Evolutionary conservation across 2,797 vertebrate genomes (phyloP).

Genomic region (Squalus acanthias): DNA sequence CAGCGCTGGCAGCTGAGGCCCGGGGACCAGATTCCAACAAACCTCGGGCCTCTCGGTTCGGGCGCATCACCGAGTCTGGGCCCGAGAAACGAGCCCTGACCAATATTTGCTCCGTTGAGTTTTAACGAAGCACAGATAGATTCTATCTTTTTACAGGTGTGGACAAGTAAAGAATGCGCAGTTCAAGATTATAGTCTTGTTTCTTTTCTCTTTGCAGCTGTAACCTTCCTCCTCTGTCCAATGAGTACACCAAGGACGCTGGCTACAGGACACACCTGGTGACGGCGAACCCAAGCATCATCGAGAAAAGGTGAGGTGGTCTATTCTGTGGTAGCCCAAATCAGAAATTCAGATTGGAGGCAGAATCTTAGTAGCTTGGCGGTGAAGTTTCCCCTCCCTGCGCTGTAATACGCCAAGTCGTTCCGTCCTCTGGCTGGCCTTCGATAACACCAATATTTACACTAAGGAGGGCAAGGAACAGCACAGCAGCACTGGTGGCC

Average conservation of each 20-base stretch:
- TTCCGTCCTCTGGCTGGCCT: neutral
- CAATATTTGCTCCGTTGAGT: neutral
- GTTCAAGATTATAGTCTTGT: neutral
- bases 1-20: neutral
- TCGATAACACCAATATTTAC: neutral
- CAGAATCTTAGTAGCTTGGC: neutral
- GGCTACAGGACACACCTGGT: slow-evolving; percentile 84
- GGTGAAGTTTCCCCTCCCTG: neutral
- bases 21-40: neutral
- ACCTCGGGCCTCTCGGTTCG: neutral
- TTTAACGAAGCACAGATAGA: neutral
- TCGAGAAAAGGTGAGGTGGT: slow-evolving; percentile 78
- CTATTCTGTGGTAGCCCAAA: too few species aligned
- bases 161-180: neutral
- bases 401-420: too few species aligned
- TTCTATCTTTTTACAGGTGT: neutral
- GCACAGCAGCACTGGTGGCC: too few species aligned
- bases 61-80: neutral
- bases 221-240: slow-evolving; percentile 88
- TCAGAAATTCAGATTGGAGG: neutral
- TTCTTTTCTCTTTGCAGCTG: slow-evolving; percentile 64
- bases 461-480: neutral
- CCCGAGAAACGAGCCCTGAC: neutral
- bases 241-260: slow-evolving; percentile 77
- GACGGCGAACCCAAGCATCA: slow-evolving; percentile 95